Base-by-base conservation (phyloP, 2,888 invertebrate genomes). In the Galerucella nymphaeae region DNA sequence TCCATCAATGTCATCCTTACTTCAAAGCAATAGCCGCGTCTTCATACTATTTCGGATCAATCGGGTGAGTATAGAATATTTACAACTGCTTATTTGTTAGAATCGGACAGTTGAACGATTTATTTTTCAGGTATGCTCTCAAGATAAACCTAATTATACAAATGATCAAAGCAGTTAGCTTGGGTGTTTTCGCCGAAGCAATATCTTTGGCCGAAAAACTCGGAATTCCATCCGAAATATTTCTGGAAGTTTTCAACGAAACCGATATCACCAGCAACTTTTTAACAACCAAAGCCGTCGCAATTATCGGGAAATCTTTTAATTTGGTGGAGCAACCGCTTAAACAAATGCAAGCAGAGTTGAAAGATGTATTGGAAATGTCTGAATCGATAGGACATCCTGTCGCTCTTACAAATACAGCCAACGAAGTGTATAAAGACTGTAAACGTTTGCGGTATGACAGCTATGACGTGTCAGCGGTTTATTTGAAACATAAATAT, bases 141-240 rank as follows among this genome's bases (percentile, higher is more conserved):
- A 62, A 42, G 18, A 62, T 62, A 1, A 62, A 62, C 42, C 61
- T 62, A 6, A 41, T 18, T n/a, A 42, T 62, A 6, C 42, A 62
- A 41, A 62, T 62, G 61, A 16, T 62, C 16, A 42, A 62, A 62
- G 61, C 23, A 16, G 61, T 62, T 38, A 62, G 42, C 42, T 18
- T 62, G 16, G 61, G 41, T 18, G 61, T 14, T 42, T 41, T 62
- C 9, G 13, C 41, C 16, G 61, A 62, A 42, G 61, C 16, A 42
- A 41, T 62, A 13, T 41, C 38, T 18, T 41, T 62, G 61, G 42
- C 23, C 2, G 42, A 62, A 62, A 38, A 16, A 18, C 42, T 38
- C 20, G 61, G 61, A 62, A 42, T 62, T 38, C 41, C 38, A 10
- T 11, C 16, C 2, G 41, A 16, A 16, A 62, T 38, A 62, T 42